Conservation (phyloP, 2,888 invertebrate species). For the Polydrusus tereticollis region DNA sequence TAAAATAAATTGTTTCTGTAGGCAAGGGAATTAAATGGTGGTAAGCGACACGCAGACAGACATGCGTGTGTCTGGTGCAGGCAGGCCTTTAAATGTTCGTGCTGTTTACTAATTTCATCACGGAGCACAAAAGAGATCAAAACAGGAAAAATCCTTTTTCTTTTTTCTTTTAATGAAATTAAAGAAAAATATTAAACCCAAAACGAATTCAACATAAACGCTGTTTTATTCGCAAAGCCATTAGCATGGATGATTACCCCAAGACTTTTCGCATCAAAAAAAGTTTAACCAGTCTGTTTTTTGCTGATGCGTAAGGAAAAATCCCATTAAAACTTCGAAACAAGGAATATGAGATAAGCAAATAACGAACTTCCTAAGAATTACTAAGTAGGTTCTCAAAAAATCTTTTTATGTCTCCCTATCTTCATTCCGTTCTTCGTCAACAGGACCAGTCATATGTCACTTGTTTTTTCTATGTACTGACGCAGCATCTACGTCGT, state of each 20-base stretch:
- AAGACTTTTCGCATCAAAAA: conserved; percentile 37
- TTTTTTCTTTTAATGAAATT: background rate
- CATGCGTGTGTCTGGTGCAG: too few species aligned
- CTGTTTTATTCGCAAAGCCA: conserved; percentile 22
- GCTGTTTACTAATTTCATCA: too few species aligned
- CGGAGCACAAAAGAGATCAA: too few species aligned
- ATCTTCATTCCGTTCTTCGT: conserved; percentile 27
- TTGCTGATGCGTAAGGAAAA: conserved; percentile 41
- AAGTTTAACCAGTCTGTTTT: conserved; percentile 38
- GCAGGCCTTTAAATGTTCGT: too few species aligned
- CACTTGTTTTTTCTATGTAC: background rate
- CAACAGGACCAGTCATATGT: conserved; percentile 21
- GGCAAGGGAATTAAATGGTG: too few species aligned
- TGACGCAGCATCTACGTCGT: background rate
- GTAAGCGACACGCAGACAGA: too few species aligned
- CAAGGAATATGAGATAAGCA: conserved; percentile 46
- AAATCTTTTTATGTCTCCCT: conserved; percentile 15
- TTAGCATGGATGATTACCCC: conserved; percentile 40
- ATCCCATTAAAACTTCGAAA: conserved; percentile 46
- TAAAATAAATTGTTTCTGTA: too few species aligned
- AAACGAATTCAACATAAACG: conserved; percentile 13
- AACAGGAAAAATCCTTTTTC: background rate
- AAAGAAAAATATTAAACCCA: conserved; percentile 10
- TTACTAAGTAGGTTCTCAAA: conserved; percentile 32
- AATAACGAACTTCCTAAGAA: conserved; percentile 43